Conservation (phyloP, 2,797 vertebrate species). For the Yasuhikotakia modesta region DNA sequence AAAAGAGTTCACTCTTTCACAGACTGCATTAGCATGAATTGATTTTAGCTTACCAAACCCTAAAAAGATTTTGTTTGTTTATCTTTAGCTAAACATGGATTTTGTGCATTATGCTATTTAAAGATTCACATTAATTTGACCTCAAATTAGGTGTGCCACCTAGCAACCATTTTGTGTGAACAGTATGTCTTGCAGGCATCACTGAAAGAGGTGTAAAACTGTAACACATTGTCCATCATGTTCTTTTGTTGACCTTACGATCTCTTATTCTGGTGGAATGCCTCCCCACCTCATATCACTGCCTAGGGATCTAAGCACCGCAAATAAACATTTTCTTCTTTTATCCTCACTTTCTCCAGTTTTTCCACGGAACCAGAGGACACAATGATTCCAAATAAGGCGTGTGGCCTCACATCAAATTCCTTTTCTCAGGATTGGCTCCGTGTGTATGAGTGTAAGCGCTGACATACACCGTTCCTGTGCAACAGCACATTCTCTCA, state of each 20-base stretch:
- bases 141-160: constrained; percentile 4
- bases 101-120: constrained; percentile 32
- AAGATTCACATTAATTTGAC: constrained; percentile 25
- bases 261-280: constrained; percentile 61
- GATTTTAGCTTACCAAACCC: neutral
- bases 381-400: constrained; percentile 59
- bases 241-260: constrained; percentile 58
- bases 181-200: constrained; percentile 46
- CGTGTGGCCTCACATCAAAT: constrained; percentile 52
- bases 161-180: constrained; percentile 32
- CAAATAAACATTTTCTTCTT: constrained; percentile 65
- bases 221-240: constrained; percentile 55
- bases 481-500: constrained; percentile 45
- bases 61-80: neutral
- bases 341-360: constrained; percentile 57
- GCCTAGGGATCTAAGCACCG: constrained; percentile 60
- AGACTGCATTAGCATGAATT: constrained; percentile 21
- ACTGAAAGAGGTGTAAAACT: constrained; percentile 49
- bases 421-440: constrained; percentile 59
- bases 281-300: constrained; percentile 60
- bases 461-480: constrained; percentile 48
- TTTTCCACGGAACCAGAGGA: constrained; percentile 42
- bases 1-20: neutral
- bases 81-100: neutral
- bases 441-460: constrained; percentile 33